Base-by-base conservation (phyloP, 92 coral and sea anemone genomes). In the Actinernus sp. region DNA sequence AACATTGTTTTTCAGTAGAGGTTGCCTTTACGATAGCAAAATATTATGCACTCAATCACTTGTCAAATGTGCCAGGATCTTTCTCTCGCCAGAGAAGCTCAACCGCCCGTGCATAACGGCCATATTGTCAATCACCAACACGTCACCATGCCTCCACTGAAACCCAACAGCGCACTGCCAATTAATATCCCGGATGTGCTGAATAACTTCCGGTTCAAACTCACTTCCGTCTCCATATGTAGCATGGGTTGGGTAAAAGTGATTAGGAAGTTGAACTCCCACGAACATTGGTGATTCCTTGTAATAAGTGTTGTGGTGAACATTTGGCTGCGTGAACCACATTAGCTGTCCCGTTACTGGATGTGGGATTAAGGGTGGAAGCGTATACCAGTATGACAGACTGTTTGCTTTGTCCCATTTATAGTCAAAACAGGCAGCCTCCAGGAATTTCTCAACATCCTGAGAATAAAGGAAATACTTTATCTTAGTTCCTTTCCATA, bases 241-340 rank as follows among this genome's bases (percentile, higher is more conserved):
- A 9, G 88, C 45, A 50, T 88, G 97, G 8, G 93, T 87, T 13
- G 94, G 91, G 72, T 79, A 92, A 81, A 59, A 67, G 73, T 89
- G 49, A 20, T 89, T 77, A 0, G 87, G 84, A 32, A 88, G 58
- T 2, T 61, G 60, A 16, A 60, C 66, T 25, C 84, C 95, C 11
- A 75, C 82, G 58, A 76, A 92, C 95, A 92, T 88, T 7, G 98
- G 96, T 5, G 96, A 92, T 38, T 92, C 96, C 50, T 80, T 84
- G 77, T 71, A 92, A 75, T 84, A 92, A 10, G 98, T 70, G 64
- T 90, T 76, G 66, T 92, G 98, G 43, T 88, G 96, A 1, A 82
- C 96, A 31, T 78, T 73, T 7, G 88, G 78, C 59, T 92, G 96
- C 32, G 78, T 92, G 52, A 92, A 89, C 98, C 98, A 92, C 9